Conservation (phyloP, 2,113 vertebrate species). For the Chroicocephalus ridibundus region DNA sequence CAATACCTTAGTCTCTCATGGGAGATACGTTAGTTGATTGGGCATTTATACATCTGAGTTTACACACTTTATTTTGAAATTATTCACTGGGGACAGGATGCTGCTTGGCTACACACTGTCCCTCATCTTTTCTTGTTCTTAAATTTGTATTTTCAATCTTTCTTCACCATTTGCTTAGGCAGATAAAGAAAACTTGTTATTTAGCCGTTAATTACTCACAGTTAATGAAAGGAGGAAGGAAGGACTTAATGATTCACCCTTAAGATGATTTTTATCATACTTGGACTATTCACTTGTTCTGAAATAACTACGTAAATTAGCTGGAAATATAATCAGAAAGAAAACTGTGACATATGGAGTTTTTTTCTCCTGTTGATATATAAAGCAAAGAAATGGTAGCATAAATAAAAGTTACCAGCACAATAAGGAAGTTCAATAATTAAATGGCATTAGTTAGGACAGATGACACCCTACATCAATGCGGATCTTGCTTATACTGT, state of each 20-base stretch:
- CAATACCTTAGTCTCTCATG: background rate
- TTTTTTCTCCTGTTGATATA: background rate
- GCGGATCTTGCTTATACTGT: background rate
- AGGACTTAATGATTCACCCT: background rate
- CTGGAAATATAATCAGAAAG: background rate
- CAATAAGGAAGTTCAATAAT: background rate
- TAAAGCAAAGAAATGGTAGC: background rate
- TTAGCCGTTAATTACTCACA: background rate
- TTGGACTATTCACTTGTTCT: background rate
- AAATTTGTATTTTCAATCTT: background rate
- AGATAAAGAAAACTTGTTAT: background rate
- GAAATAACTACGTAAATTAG: background rate
- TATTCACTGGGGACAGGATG: background rate
- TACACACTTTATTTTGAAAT: background rate
- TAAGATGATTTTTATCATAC: background rate
- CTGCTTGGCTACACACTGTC: background rate
- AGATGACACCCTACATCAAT: background rate
- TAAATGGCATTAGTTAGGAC: background rate
- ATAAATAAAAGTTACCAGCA: background rate
- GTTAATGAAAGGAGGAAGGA: background rate
- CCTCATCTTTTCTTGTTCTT: background rate
- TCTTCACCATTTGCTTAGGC: background rate
- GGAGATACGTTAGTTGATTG: background rate
- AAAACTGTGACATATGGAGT: background rate
- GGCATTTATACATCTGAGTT: background rate